Evolutionary conservation across 1,140 invertebrate species (phyloP).

Genomic region (Phocides pigmalion): DNA sequence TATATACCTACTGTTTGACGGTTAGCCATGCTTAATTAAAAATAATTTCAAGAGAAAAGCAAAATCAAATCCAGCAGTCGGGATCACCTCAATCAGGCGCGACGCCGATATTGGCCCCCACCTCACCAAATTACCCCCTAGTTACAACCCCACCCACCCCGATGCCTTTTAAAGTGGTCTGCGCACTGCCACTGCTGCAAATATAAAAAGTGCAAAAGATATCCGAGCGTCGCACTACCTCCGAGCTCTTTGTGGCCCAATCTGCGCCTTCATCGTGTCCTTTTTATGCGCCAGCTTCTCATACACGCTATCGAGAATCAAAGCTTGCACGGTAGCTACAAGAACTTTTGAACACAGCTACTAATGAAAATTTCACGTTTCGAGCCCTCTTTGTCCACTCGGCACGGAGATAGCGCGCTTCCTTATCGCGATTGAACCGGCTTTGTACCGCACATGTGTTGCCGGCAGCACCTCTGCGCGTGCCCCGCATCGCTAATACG

Average conservation of each 20-base stretch:
- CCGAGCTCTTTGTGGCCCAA: conserved; percentile 81
- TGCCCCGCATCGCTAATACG: conserved; percentile 71
- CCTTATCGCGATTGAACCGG: conserved; percentile 70
- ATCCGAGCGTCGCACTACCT: conserved; percentile 72
- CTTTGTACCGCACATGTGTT: conserved; percentile 64
- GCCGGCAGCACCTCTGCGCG: conserved; percentile 58
- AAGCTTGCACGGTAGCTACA: conserved; percentile 63
- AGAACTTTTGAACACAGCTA: conserved; percentile 73
- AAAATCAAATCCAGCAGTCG: conserved; percentile 72
- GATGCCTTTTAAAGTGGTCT: conserved; percentile 82
- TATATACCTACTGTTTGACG: not conserved
- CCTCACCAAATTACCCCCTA: conserved; percentile 81
- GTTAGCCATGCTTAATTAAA: conserved; percentile 45
- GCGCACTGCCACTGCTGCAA: conserved; percentile 77
- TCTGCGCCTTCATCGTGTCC: conserved; percentile 76
- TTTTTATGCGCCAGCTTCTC: conserved; percentile 78
- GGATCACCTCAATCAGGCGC: conserved; percentile 81
- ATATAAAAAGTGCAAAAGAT: conserved; percentile 81
- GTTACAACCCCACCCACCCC: conserved; percentile 74
- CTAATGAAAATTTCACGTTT: conserved; percentile 82
- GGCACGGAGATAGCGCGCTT: conserved; percentile 63
- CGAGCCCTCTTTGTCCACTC: conserved; percentile 68
- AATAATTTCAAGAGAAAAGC: conserved; percentile 55
- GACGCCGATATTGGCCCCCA: conserved; percentile 78
- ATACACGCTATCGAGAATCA: conserved; percentile 80